These are phyloP conservation scores for Ormyrus labotus DNA, from an alignment of 2,888 invertebrate genomes.

Conservation along the genomic window DNA sequence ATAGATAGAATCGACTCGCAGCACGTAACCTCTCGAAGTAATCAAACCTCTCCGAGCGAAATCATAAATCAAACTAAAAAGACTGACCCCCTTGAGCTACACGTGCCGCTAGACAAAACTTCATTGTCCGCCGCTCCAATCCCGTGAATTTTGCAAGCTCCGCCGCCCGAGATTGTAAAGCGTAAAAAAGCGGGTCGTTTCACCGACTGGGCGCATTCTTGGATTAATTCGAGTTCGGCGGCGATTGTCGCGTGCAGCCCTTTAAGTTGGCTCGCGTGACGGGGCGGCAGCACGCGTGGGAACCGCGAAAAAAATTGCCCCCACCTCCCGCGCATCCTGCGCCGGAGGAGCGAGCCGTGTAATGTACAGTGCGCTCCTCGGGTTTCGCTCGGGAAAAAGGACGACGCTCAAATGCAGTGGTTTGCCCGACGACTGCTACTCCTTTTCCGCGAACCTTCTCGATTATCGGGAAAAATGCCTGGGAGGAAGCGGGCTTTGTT, in stretches of 20 bases:
- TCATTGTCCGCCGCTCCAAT: neutral
- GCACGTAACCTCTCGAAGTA: neutral
- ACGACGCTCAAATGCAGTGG: too few species aligned
- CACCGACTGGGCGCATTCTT: constrained; percentile 1
- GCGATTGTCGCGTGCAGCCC: constrained; percentile 17
- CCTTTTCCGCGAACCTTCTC: too few species aligned
- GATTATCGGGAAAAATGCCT: too few species aligned
- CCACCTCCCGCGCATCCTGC: constrained; percentile 3
- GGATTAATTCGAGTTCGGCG: constrained; percentile 10
- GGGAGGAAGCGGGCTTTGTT: too few species aligned
- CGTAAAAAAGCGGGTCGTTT: neutral
- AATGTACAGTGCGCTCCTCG: too few species aligned
- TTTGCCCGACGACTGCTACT: too few species aligned
- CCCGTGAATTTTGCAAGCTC: constrained; percentile 19
- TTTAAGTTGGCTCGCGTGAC: neutral
- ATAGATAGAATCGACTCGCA: constrained; percentile 6
- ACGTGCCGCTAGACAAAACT: too few species aligned
- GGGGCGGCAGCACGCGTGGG: constrained; percentile 22
- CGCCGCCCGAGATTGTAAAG: constrained; percentile 9
- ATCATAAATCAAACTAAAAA: constrained; percentile 25
- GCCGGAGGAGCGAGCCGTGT: too few species aligned
- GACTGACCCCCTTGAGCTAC: neutral
- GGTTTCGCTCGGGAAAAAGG: too few species aligned
- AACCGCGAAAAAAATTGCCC: constrained; percentile 19
- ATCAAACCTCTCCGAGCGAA: neutral